Percentiles rank a stretch among this genome's conserved stretches.
phyloP scores from a whole-genome alignment of 2,113 vertebrate species.

The Xyrauchen texanus region DNA sequence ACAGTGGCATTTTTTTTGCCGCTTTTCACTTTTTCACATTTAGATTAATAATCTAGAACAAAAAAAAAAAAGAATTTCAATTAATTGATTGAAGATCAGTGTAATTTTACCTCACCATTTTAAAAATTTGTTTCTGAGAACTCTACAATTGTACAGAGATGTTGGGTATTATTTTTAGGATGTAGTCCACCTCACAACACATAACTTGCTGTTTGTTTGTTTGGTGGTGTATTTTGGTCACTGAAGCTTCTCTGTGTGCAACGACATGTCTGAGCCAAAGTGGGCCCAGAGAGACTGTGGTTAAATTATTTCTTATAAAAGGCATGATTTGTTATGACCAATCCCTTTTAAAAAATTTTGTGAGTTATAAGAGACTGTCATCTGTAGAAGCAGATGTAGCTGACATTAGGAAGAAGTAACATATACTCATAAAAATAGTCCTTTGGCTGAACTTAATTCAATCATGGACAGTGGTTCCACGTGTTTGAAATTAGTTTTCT shows the following conservation, averaged over 20 bases:
- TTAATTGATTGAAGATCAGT: too few species aligned
- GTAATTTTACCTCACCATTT: background rate
- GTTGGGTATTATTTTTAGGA: background rate
- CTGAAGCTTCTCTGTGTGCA: background rate
- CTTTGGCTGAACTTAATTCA: too few species aligned
- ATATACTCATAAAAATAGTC: background rate
- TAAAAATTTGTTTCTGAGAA: constrained; percentile 10
- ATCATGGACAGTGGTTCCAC: too few species aligned
- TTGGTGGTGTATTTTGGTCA: background rate
- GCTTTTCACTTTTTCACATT: too few species aligned
- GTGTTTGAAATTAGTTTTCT: too few species aligned
- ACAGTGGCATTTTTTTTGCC: too few species aligned
- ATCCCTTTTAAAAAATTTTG: background rate
- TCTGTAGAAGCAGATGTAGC: background rate
- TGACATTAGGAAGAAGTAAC: background rate
- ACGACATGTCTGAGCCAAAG: background rate
- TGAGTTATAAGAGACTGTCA: too few species aligned
- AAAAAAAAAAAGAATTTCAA: too few species aligned
- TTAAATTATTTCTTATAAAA: constrained; percentile 4
- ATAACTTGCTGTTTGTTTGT: constrained; percentile 10
- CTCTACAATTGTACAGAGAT: background rate
- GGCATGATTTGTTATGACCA: background rate
- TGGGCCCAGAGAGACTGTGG: constrained; percentile 2
- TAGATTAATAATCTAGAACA: too few species aligned
- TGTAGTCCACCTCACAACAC: background rate